A percentile compares a stretch with the other conserved stretches of the same genome.
These are phyloP conservation scores for Pipistrellus pipistrellus DNA, from an alignment of 2,797 vertebrate species.

Conservation along the genomic window DNA sequence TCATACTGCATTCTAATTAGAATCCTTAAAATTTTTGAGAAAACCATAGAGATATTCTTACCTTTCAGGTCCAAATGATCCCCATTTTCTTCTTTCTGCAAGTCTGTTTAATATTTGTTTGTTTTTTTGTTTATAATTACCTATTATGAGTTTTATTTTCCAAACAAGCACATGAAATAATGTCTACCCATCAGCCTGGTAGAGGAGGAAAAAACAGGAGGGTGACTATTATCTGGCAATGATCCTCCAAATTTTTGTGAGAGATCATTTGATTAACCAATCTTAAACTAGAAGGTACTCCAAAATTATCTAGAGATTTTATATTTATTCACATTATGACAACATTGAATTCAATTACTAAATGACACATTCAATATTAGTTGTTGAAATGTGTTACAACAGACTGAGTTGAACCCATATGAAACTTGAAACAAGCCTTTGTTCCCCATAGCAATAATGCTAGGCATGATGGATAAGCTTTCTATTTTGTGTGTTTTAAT, in stretches of 20 bases:
- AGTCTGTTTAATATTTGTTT: not conserved
- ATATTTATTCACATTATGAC: not conserved
- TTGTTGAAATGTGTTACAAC: not conserved
- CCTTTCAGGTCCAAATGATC: not conserved
- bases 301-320: not conserved
- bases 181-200: not conserved
- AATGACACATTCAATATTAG: not conserved
- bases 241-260: not conserved
- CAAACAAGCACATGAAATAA: not conserved
- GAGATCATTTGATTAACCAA: not conserved
- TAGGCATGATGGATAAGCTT: not conserved
- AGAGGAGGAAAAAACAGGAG: not conserved
- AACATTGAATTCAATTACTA: not conserved
- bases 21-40: not conserved
- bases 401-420: not conserved
- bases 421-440: constrained; percentile 29
- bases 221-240: not conserved
- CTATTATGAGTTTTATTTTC: not conserved
- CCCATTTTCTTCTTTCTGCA: not conserved
- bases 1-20: not conserved
- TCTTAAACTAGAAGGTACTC: not conserved
- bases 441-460: not conserved
- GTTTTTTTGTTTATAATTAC: not conserved
- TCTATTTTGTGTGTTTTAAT: not conserved
- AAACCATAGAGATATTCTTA: not conserved